A percentile compares a stretch with the other conserved stretches of the same genome.
Conservation (phyloP, 2,797 vertebrate genomes). For the Thaleichthys pacificus region DNA sequence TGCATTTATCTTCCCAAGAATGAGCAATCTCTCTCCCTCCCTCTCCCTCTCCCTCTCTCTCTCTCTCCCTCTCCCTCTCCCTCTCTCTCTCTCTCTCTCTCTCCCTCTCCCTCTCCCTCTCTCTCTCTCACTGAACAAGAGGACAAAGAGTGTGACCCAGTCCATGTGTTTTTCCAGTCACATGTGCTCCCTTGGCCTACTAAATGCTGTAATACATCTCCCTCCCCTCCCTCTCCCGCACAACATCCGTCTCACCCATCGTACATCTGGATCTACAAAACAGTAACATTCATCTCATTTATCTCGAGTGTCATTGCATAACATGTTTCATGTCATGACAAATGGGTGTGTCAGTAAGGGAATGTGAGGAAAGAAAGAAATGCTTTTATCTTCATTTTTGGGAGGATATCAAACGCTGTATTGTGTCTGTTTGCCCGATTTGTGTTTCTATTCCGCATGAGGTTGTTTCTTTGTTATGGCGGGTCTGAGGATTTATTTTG, state of each 20-base stretch:
- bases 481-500: conserved; percentile 56
- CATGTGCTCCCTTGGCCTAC: conserved; percentile 71
- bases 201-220: conserved; percentile 61
- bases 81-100: not conserved
- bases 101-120: conserved; percentile 8
- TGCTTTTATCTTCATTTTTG: not conserved
- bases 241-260: conserved; percentile 33
- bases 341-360: too few relatives aligned
- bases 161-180: conserved; percentile 73
- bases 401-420: not conserved
- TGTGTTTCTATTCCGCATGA: conserved; percentile 24
- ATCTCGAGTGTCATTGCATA: too few relatives aligned
- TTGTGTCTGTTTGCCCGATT: not conserved
- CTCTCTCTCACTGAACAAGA: conserved; percentile 31
- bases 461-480: conserved; percentile 61
- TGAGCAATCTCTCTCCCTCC: conserved; percentile 6
- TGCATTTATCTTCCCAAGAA: conserved; percentile 52
- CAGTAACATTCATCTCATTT: too few relatives aligned
- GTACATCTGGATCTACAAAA: conserved; percentile 33
- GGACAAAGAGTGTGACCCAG: conserved; percentile 51
- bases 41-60: too few relatives aligned
- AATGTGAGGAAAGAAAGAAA: not conserved
- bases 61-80: too few relatives aligned
- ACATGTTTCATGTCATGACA: too few relatives aligned
- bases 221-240: conserved; percentile 18